A percentile compares a stretch with the other conserved stretches of the same genome.
Evolutionary conservation across 2,888 invertebrate genomes (phyloP).

Genomic region (Drosophila borealis): DNA sequence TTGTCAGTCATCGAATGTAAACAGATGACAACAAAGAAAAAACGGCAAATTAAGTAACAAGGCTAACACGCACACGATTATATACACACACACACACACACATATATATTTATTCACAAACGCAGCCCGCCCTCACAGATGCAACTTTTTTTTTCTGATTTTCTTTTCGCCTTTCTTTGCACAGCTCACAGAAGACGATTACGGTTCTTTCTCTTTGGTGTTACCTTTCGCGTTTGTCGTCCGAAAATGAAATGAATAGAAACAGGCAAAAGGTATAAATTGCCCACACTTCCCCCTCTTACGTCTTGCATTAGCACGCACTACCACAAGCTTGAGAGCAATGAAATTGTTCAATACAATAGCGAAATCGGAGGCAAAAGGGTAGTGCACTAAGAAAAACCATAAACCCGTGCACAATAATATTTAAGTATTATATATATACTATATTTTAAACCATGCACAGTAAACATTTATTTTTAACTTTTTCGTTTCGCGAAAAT

Average conservation of each 20-base stretch:
- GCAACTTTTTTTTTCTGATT: slow-evolving; percentile 47
- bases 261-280: slow-evolving; percentile 55
- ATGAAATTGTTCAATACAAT: slow-evolving; percentile 67
- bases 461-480: slow-evolving; percentile 81
- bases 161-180: slow-evolving; percentile 54
- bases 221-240: slow-evolving; percentile 65
- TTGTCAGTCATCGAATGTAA: slow-evolving; percentile 37
- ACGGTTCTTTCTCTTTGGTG: slow-evolving; percentile 72
- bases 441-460: slow-evolving; percentile 61
- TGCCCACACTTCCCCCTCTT: slow-evolving; percentile 39
- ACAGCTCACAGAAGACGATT: slow-evolving; percentile 53
- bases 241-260: slow-evolving; percentile 61
- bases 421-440: slow-evolving; percentile 38
- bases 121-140: slow-evolving; percentile 51
- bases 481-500: slow-evolving; percentile 75
- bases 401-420: slow-evolving; percentile 43
- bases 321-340: slow-evolving; percentile 54
- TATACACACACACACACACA: slow-evolving; percentile 7
- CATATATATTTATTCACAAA: slow-evolving; percentile 18
- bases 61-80: slow-evolving; percentile 31
- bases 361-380: slow-evolving; percentile 22
- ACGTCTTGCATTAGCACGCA: slow-evolving; percentile 45
- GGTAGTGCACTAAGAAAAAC: slow-evolving; percentile 21
- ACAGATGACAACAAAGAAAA: slow-evolving; percentile 50
- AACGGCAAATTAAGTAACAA: slow-evolving; percentile 57